These are phyloP conservation scores for Callopanchax toddi DNA, from an alignment of 2,113 vertebrate genomes.

Conservation along the genomic window DNA sequence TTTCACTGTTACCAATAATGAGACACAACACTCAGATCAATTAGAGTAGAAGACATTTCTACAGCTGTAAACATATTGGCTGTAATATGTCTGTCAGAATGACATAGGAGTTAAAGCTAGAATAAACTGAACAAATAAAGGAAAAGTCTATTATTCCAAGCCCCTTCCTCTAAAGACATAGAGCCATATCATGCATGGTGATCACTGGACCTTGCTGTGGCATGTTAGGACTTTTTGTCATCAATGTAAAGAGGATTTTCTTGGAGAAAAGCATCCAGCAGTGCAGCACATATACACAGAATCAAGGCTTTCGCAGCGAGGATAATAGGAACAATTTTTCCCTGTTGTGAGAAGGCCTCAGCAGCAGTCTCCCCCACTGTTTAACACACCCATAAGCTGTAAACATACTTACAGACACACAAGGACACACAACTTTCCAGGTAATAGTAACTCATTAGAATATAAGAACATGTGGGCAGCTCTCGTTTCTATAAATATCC, in stretches of 20 bases:
- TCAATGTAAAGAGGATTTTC: slow-evolving; percentile 37
- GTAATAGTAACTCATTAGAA: slow-evolving; percentile 14
- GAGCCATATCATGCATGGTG: slow-evolving; percentile 44
- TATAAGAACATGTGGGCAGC: neutral
- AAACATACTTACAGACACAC: slow-evolving; percentile 24
- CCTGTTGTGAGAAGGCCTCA: slow-evolving; percentile 55
- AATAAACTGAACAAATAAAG: neutral
- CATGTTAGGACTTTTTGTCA: slow-evolving; percentile 33
- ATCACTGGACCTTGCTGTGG: slow-evolving; percentile 32
- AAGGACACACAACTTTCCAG: slow-evolving; percentile 20
- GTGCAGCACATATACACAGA: slow-evolving; percentile 39
- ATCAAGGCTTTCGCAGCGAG: slow-evolving; percentile 43
- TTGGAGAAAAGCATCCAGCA: slow-evolving; percentile 33
- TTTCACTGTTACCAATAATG: no score
- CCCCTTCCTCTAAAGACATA: slow-evolving; percentile 14
- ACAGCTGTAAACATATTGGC: no score
- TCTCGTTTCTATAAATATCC: neutral
- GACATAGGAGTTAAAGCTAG: no score
- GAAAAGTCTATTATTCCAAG: neutral
- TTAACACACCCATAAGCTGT: slow-evolving; percentile 28
- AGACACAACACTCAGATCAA: no score
- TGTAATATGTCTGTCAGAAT: neutral
- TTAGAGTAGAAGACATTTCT: no score
- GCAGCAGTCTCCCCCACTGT: slow-evolving; percentile 43
- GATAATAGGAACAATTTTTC: slow-evolving; percentile 65